A percentile compares a stretch with the other conserved stretches of the same genome.
phyloP scores from a whole-genome alignment of 1,140 invertebrate genomes.

The Trissolcus basalis region DNA sequence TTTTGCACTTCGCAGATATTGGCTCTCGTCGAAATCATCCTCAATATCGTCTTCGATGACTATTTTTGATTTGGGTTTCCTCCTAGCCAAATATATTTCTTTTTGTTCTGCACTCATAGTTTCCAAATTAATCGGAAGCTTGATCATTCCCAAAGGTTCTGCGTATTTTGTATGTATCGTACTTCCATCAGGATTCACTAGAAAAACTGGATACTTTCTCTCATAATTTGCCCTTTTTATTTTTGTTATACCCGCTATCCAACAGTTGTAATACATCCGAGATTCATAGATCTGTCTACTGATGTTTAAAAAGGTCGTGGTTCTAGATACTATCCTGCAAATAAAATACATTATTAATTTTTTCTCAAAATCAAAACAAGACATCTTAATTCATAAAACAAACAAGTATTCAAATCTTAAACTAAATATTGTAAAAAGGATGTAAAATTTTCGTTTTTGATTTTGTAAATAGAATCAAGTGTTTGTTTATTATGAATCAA shows the following conservation, averaged over 20 bases:
- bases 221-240: conserved; percentile 82
- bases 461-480: too few species aligned
- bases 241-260: conserved; percentile 82
- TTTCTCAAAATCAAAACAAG: too few species aligned
- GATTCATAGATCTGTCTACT: conserved; percentile 26
- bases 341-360: too few species aligned
- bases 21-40: conserved; percentile 85
- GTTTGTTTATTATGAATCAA: too few species aligned
- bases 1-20: conserved; percentile 81
- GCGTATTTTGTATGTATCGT: conserved; percentile 87
- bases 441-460: too few species aligned
- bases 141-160: conserved; percentile 90
- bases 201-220: conserved; percentile 83
- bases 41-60: conserved; percentile 83
- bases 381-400: too few species aligned
- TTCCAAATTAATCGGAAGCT: conserved; percentile 86
- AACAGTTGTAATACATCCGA: conserved; percentile 77
- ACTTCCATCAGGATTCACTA: conserved; percentile 90
- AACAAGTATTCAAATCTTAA: too few species aligned
- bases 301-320: too few species aligned
- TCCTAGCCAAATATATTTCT: conserved; percentile 79
- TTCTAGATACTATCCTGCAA: too few species aligned
- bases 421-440: too few species aligned
- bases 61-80: conserved; percentile 86
- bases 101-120: conserved; percentile 83